phyloP scores from a whole-genome alignment of 2,888 invertebrate genomes.

The Andricus quercusramuli region DNA sequence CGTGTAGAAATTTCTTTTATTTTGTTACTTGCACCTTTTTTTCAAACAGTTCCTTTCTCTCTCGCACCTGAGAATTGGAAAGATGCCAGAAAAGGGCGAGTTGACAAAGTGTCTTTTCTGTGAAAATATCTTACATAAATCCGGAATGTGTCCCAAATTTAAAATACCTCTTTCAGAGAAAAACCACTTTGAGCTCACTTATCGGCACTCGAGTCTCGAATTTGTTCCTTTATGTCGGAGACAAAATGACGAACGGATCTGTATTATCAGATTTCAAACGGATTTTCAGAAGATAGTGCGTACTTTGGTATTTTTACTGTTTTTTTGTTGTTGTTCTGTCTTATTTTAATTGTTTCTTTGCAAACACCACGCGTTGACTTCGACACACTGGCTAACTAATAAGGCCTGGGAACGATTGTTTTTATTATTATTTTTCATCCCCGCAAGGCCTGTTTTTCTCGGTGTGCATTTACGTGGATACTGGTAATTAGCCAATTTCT shows the following conservation, averaged over 20 bases:
- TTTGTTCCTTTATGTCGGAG: conserved; percentile 31
- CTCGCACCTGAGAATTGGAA: conserved; percentile 37
- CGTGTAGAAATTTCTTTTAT: conserved; percentile 5
- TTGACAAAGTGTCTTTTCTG: background rate
- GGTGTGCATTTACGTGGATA: background rate
- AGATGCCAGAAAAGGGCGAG: conserved; percentile 27
- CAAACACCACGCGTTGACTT: conserved; percentile 40
- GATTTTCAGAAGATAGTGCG: conserved; percentile 51
- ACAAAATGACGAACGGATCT: conserved; percentile 37
- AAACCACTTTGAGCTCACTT: background rate
- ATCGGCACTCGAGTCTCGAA: conserved; percentile 21
- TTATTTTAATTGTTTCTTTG: conserved; percentile 45
- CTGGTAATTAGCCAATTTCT: conserved; percentile 39
- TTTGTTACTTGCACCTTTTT: conserved; percentile 1
- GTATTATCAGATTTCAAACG: conserved; percentile 16
- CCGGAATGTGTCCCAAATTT: background rate
- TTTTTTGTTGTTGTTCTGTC: conserved; percentile 41
- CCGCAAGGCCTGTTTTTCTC: background rate
- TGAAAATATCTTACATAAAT: background rate
- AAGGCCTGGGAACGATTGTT: conserved; percentile 45
- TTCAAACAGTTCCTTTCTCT: background rate
- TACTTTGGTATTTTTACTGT: conserved; percentile 52
- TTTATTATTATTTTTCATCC: conserved; percentile 35
- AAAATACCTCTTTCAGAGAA: conserved; percentile 11
- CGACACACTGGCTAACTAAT: conserved; percentile 41